Evolutionary conservation across 2,888 invertebrate species (phyloP).

Genomic region (Luffia ferchaultella): DNA sequence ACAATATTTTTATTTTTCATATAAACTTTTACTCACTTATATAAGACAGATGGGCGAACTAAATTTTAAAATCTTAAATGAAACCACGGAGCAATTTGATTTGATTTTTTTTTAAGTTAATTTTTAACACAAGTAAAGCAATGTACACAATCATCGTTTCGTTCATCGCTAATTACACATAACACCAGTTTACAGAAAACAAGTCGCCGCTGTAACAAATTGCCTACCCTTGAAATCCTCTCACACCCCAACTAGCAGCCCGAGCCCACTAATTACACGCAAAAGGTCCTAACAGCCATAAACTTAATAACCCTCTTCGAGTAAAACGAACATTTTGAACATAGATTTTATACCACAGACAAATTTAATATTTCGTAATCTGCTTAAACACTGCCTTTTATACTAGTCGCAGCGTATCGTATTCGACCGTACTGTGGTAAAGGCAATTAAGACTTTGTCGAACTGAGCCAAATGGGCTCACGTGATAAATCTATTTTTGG

Average conservation of each 20-base stretch:
- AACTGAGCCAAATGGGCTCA: constrained; percentile 17
- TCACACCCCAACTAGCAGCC: neutral
- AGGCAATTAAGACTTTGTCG: neutral
- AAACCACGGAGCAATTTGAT: too few relatives aligned
- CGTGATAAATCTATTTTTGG: constrained; percentile 66
- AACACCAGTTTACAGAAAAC: neutral
- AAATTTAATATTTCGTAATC: neutral
- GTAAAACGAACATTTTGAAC: neutral
- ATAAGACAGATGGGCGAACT: too few relatives aligned
- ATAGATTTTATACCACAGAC: neutral
- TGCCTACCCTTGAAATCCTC: neutral
- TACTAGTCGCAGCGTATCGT: neutral
- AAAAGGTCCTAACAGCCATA: neutral
- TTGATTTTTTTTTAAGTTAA: too few relatives aligned
- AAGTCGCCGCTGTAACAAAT: neutral
- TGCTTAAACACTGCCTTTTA: neutral
- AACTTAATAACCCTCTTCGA: neutral
- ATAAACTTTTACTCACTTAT: too few relatives aligned
- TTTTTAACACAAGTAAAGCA: too few relatives aligned
- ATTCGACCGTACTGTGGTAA: neutral
- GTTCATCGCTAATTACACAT: neutral
- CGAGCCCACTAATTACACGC: neutral
- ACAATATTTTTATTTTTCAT: too few relatives aligned
- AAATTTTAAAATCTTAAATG: too few relatives aligned
- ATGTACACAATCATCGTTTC: neutral